Evolutionary conservation across 2,888 invertebrate genomes (phyloP), one percentile per base, ranked within the genome.

Genomic region (Adelphocoris suturalis): DNA sequence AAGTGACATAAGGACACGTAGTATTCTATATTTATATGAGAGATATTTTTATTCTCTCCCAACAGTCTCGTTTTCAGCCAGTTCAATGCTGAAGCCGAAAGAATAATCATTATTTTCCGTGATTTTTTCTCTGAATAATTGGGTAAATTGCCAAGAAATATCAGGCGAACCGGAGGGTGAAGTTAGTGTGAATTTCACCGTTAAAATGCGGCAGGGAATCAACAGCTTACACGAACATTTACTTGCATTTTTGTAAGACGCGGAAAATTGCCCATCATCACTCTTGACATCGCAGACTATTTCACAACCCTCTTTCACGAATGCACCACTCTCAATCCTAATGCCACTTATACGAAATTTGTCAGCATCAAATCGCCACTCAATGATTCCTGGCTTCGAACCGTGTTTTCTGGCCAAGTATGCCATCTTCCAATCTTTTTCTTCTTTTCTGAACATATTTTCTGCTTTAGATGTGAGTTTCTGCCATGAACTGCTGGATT

Each of bases 381-480:
- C 86, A 75, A 86, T 86, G 47, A 75, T 46, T 46, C 86, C 86
- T 0, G 68, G 75, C 19, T 76, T 75, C 4, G 75, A 47, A 16
- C 75, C 46, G 19, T 78, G 46, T 78, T 84, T 37, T 27, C 89
- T 46, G 9, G 84, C 89, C 16, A 89, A 48, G 46, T 89, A 89
- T 7, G 48, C 3, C 89, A 84, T 84, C 28, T 89, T 82, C 89
- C 89, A 89, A 23, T 89, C 84, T 23, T 57, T 47, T 28, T 89
- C 89, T 68, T 75, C 84, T 46, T 84, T 89, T 13, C 89, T 9
- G 75, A 84, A 27, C 13, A 89, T 27, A 68, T 89, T 84, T 68
- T 68, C 82, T 3, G 52, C 12, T 19, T 52, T 88, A 37, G 48
- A 78, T 11, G 52, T 27, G 5, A 88, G 28, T 61, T 55, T 61